A percentile compares a stretch with the other conserved stretches of the same genome.
Conservation (phyloP, 2,888 invertebrate species). For the Chymomyza caudatula region DNA sequence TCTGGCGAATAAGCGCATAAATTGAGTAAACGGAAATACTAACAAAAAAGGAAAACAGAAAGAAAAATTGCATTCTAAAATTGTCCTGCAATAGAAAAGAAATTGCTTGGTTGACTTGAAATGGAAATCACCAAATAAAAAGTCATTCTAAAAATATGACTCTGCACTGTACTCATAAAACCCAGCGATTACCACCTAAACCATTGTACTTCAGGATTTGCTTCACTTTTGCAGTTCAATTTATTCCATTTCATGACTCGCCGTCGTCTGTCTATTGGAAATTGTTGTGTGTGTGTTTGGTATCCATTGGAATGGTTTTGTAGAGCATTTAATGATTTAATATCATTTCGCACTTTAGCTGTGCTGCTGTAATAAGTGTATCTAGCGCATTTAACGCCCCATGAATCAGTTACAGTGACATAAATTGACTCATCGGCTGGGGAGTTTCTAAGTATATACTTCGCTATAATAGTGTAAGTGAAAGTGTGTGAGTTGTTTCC, state of each 20-base stretch:
- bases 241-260: neutral
- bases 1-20: too few species aligned
- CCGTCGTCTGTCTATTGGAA: neutral
- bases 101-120: too few species aligned
- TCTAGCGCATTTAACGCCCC: neutral
- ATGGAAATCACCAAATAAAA: too few species aligned
- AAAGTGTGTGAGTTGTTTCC: neutral
- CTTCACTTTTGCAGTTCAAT: neutral
- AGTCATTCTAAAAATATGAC: too few species aligned
- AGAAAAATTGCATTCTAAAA: too few species aligned
- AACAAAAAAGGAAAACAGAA: too few species aligned
- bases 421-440: slow-evolving; percentile 51
- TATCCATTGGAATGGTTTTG: neutral
- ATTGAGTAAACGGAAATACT: too few species aligned
- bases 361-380: neutral
- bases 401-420: slow-evolving; percentile 58
- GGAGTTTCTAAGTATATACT: slow-evolving; percentile 21
- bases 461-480: neutral
- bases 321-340: neutral
- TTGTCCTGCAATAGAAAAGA: too few species aligned
- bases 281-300: neutral
- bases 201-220: neutral
- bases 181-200: neutral
- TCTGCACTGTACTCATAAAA: too few species aligned
- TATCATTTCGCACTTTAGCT: neutral